Conservation (phyloP, 1,140 invertebrate genomes). For the Pomacea maculata region DNA sequence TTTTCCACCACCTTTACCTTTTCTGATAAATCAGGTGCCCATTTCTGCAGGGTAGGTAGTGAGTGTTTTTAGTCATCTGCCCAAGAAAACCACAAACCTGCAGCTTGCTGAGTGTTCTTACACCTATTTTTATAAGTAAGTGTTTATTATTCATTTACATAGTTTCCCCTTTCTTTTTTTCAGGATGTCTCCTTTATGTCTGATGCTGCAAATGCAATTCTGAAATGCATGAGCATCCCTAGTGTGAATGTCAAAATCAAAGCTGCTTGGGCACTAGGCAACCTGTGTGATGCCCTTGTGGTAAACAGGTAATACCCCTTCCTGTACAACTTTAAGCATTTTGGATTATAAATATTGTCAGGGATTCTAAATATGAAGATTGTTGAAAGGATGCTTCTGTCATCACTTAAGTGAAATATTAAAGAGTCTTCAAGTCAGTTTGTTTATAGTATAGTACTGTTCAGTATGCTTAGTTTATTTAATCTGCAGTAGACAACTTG, state of each 20-base stretch:
- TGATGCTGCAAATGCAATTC: conserved; percentile 76
- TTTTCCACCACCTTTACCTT: too few relatives aligned
- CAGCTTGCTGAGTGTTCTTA: too few relatives aligned
- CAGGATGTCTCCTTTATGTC: conserved; percentile 72
- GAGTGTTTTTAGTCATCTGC: too few relatives aligned
- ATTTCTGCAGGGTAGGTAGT: too few relatives aligned
- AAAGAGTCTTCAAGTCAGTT: background rate
- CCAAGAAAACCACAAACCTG: too few relatives aligned
- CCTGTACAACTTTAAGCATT: background rate
- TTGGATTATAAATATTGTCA: background rate
- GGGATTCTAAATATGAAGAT: background rate
- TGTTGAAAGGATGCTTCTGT: background rate
- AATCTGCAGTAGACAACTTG: background rate
- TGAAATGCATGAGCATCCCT: conserved; percentile 72
- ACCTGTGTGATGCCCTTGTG: conserved; percentile 81
- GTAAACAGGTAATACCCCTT: conserved; percentile 69
- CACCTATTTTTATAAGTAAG: background rate
- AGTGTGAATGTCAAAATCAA: conserved; percentile 78
- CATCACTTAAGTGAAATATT: background rate
- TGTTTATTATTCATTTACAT: background rate
- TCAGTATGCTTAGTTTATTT: background rate
- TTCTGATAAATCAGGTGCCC: too few relatives aligned
- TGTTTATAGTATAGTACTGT: background rate
- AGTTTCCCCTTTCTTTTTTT: background rate
- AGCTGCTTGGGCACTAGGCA: conserved; percentile 85